Conservation (phyloP, 2,797 vertebrate genomes). For the Parauchenoglanis punctatus region DNA sequence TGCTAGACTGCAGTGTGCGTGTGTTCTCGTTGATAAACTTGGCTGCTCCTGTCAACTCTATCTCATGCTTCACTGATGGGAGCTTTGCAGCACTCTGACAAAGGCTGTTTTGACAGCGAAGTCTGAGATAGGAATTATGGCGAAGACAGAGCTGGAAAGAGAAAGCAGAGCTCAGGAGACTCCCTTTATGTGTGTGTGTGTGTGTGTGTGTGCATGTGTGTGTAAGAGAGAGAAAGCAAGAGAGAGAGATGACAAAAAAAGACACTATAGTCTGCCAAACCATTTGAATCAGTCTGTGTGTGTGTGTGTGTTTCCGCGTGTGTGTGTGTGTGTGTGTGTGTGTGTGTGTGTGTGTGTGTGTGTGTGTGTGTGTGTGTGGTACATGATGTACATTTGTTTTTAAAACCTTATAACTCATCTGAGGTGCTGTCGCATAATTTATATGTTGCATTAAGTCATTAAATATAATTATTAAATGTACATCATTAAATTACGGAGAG, state of each 20-base stretch:
- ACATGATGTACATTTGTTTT: background rate
- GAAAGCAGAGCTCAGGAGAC: constrained; percentile 49
- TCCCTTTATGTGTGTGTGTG: constrained; percentile 32
- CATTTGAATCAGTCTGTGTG: constrained; percentile 6
- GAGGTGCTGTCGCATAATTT: background rate
- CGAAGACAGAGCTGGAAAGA: constrained; percentile 59
- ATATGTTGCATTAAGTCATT: background rate
- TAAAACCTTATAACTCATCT: background rate
- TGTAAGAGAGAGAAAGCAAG: background rate
- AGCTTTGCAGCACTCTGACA: constrained; percentile 67
- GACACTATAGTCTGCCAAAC: constrained; percentile 28
- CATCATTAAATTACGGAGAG: background rate
- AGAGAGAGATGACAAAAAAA: constrained; percentile 23
- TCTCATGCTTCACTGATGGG: constrained; percentile 65
- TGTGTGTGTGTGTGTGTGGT: background rate
- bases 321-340: background rate
- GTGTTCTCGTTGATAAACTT: constrained; percentile 51
- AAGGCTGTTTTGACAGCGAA: constrained; percentile 76
- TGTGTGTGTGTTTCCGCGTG: constrained; percentile 6
- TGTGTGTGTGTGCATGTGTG: background rate
- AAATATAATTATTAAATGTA: constrained; percentile 9
- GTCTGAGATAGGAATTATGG: constrained; percentile 69
- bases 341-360: background rate
- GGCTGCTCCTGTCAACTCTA: constrained; percentile 66
- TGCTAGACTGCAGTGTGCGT: constrained; percentile 10